Evolutionary conservation across 1,140 invertebrate genomes (phyloP), one percentile per base, ranked within the genome.

Genomic region (Drosophila melanica): DNA sequence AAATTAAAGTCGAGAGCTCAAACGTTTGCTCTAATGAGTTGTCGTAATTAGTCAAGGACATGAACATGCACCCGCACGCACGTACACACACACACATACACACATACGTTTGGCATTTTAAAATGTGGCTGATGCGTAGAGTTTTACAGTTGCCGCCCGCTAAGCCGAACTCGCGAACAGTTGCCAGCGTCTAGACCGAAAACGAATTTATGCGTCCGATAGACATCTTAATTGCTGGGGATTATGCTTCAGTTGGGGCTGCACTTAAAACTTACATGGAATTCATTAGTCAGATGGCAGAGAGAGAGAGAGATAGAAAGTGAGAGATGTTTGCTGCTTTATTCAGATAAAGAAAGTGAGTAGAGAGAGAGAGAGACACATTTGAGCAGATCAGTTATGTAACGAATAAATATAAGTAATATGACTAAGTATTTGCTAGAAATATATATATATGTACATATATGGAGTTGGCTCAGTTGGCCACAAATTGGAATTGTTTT

Each of bases 211-310:
- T 73, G 60, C 62, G 51, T 18, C 47, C 67, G 79, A 86, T 87
- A 86, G 68, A 71, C 68, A 89, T 86, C 84, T 86, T 86, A 86
- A 86, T 86, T 81, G 72, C 51, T 8, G 7, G 47, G 79, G 82
- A 86, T 86, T 86, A 87, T 79, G 82, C 77, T 72, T 68, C 62
- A 63, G 62, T 59, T 64, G 20, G 45, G 30, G 60, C 27, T 65
- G 42, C 44, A 35, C 35, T 71, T 37, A 33, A 65, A 55, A 57
- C 68, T 71, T 65, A 58, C 60, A 65, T 60, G 71, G 54, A n/a
- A 70, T 42, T 63, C 58, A 86, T 85, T 81, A 75, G 53, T 33
- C 57, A 42, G 47, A 23, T 39, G 33, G 33, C n/a, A 42, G 14
- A 42, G 4, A 39, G 42, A 47, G 2, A 35, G 16, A 42, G 14